Percentiles rank a stretch among this genome's conserved stretches.
Conservation (phyloP, 1,140 invertebrate species). For the Conopomorpha cramerella region DNA sequence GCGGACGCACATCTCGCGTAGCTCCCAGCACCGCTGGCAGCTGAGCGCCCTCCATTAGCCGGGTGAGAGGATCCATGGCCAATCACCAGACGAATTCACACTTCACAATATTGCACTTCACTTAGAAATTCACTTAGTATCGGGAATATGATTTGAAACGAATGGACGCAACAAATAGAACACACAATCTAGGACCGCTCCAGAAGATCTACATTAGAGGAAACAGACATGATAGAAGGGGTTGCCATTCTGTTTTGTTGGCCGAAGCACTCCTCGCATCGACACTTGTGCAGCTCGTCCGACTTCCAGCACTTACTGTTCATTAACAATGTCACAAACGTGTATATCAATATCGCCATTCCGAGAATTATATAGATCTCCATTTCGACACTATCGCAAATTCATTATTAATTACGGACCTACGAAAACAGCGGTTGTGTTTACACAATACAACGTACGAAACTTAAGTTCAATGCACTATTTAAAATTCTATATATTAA, state of each 20-base stretch:
- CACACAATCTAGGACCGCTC: no score
- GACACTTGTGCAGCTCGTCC: slow-evolving; percentile 23
- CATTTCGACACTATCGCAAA: no score
- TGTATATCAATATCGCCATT: slow-evolving; percentile 39
- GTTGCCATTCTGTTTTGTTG: slow-evolving; percentile 14
- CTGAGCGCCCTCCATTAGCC: slow-evolving; percentile 71
- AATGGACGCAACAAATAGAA: no score
- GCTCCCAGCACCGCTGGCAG: slow-evolving; percentile 68
- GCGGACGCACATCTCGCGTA: slow-evolving; percentile 60
- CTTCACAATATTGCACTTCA: slow-evolving; percentile 10
- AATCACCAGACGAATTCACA: slow-evolving; percentile 9
- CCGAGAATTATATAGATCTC: slow-evolving; percentile 46
- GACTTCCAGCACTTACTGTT: slow-evolving; percentile 36
- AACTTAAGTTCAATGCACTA: no score
- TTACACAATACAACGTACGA: no score
- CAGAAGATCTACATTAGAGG: slow-evolving; percentile 31
- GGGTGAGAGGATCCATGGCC: slow-evolving; percentile 77
- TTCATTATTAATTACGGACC: no score
- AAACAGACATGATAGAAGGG: slow-evolving; percentile 26
- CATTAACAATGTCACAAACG: slow-evolving; percentile 22
- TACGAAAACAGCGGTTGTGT: no score
- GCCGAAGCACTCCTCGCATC: slow-evolving; percentile 36
- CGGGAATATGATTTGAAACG: no score
- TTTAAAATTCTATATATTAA: no score
- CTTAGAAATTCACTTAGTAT: slow-evolving; percentile 1